These are phyloP conservation scores for Xenotilapia leptura DNA, from an alignment of 2,113 vertebrate species.

Conservation along the genomic window DNA sequence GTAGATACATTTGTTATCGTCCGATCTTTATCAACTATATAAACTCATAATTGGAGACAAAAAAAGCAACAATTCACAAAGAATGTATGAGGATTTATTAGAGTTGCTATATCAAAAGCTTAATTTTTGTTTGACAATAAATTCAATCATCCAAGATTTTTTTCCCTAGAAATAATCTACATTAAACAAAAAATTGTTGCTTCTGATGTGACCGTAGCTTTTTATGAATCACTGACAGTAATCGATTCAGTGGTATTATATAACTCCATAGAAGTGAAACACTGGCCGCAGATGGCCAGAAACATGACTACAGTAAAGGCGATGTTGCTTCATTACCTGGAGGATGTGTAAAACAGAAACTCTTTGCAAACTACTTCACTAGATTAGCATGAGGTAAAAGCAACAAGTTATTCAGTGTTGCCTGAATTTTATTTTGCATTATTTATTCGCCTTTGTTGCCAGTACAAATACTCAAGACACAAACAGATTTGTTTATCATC, in stretches of 20 bases:
- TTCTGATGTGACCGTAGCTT: background rate
- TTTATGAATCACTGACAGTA: background rate
- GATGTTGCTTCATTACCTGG: background rate
- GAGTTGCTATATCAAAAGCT: background rate
- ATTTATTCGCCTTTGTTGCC: background rate
- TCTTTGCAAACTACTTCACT: background rate
- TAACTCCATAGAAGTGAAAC: background rate
- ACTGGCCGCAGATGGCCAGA: background rate
- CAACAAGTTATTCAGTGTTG: background rate
- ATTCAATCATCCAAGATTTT: background rate
- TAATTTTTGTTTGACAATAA: background rate
- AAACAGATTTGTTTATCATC: slow-evolving; percentile 24
- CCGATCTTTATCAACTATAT: background rate
- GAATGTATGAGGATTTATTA: background rate
- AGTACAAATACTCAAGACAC: slow-evolving; percentile 36
- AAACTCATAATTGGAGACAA: background rate
- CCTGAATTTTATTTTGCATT: background rate
- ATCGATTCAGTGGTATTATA: background rate
- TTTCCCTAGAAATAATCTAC: background rate
- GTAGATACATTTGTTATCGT: background rate
- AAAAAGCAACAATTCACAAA: background rate
- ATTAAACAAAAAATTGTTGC: background rate
- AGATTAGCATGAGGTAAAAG: background rate
- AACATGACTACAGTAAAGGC: background rate
- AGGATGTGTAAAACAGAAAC: background rate